Evolutionary conservation across 2,888 invertebrate species (phyloP).

Genomic region (Pogonocherus hispidulus): DNA sequence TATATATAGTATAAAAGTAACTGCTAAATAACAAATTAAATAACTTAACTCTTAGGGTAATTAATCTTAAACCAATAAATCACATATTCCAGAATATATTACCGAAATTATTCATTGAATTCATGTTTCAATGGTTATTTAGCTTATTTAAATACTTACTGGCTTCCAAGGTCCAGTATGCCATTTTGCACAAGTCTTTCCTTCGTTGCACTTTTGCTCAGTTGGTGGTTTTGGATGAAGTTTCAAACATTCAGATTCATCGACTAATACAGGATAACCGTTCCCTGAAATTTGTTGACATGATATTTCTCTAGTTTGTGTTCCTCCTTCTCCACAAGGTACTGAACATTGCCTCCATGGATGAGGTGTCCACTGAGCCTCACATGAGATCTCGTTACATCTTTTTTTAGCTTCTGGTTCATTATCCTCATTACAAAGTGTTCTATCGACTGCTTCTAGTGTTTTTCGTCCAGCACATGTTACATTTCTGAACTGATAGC

Average conservation of each 20-base stretch:
- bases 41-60: too few species aligned
- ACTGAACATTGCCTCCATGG: conserved; percentile 88
- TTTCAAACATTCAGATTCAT: conserved; percentile 80
- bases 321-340: conserved; percentile 84
- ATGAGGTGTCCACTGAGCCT: conserved; percentile 83
- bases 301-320: conserved; percentile 78
- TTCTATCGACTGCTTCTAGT: conserved; percentile 79
- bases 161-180: conserved; percentile 92
- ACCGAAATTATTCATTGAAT: too few species aligned
- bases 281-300: conserved; percentile 86
- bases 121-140: background rate
- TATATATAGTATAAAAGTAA: too few species aligned
- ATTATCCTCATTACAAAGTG: conserved; percentile 83
- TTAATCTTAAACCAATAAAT: too few species aligned
- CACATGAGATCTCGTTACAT: conserved; percentile 84
- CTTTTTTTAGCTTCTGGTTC: conserved; percentile 80
- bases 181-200: conserved; percentile 87
- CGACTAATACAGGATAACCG: conserved; percentile 79
- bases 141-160: conserved; percentile 72
- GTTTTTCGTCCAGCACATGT: conserved; percentile 84
- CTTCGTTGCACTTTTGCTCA: conserved; percentile 81
- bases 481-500: conserved; percentile 82
- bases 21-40: too few species aligned
- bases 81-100: too few species aligned
- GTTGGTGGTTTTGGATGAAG: conserved; percentile 80